These are phyloP conservation scores for Pontoporia blainvillei DNA, from an alignment of 2,113 vertebrate species.

Conservation along the genomic window DNA sequence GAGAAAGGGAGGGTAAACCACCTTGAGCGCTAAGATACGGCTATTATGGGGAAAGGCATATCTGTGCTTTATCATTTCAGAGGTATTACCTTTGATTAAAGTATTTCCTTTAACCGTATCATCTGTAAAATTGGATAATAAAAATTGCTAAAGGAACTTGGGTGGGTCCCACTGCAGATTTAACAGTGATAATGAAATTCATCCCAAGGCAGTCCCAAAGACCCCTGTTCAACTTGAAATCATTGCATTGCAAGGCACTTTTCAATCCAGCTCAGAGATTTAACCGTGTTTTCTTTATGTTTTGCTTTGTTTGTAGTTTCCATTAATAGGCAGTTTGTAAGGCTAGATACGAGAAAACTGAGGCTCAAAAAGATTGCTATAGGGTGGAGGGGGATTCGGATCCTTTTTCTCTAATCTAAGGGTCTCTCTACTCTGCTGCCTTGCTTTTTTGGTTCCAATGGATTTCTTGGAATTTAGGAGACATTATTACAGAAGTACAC, in stretches of 20 bases:
- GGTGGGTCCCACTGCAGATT: constrained; percentile 15
- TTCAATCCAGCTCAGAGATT: background rate
- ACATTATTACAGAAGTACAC: background rate
- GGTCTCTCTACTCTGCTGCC: background rate
- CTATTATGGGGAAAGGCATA: background rate
- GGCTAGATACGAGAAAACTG: background rate
- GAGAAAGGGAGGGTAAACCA: background rate
- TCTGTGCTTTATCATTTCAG: background rate
- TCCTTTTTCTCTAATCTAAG: background rate
- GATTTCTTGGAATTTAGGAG: background rate
- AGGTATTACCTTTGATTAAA: constrained; percentile 46
- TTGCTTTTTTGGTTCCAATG: background rate
- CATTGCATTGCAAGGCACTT: background rate
- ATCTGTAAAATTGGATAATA: constrained; percentile 33
- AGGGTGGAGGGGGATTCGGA: background rate
- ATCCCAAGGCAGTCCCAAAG: background rate
- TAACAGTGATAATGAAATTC: constrained; percentile 41
- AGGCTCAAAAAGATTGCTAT: background rate
- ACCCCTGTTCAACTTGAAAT: background rate
- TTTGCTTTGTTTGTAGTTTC: background rate
- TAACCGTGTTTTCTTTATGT: background rate
- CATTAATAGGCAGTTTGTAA: background rate
- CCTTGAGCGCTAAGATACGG: background rate
- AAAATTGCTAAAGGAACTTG: constrained; percentile 4
- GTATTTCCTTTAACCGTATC: constrained; percentile 12